phyloP scores from a whole-genome alignment of 2,888 invertebrate species.

The Latrodectus elegans region DNA sequence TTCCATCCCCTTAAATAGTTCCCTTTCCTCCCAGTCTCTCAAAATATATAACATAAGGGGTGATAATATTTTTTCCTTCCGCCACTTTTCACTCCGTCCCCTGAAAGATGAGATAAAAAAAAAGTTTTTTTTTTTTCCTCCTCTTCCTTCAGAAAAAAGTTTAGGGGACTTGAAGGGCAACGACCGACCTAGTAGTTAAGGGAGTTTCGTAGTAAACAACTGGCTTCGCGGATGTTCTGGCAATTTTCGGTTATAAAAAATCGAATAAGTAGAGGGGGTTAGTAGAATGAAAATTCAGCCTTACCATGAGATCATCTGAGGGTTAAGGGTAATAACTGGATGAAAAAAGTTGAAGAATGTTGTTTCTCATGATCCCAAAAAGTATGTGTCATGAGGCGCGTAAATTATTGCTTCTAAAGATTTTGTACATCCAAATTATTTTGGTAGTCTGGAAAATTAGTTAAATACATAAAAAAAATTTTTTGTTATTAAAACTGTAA shows the following conservation, averaged over 20 bases:
- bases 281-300: slow-evolving; percentile 6
- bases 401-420: too few species aligned
- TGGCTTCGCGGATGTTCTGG: slow-evolving; percentile 30
- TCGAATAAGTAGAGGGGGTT: slow-evolving; percentile 25
- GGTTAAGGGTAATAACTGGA: too few species aligned
- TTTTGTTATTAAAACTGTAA: too few species aligned
- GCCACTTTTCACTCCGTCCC: slow-evolving; percentile 24
- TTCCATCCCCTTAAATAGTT: slow-evolving; percentile 17
- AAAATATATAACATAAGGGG: slow-evolving; percentile 49
- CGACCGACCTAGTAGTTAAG: slow-evolving; percentile 45
- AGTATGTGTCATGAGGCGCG: too few species aligned
- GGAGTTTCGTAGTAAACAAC: slow-evolving; percentile 38
- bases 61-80: slow-evolving; percentile 12
- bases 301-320: neutral
- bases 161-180: slow-evolving; percentile 30
- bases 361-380: too few species aligned
- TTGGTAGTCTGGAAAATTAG: too few species aligned
- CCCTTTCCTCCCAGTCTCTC: slow-evolving; percentile 17
- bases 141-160: neutral
- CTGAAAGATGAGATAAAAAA: slow-evolving; percentile 10
- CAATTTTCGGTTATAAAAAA: slow-evolving; percentile 22
- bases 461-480: too few species aligned
- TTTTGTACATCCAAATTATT: too few species aligned
- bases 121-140: neutral
- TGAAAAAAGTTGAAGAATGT: too few species aligned